phyloP scores from a whole-genome alignment of 2,797 vertebrate species.

The Chelon labrosus region DNA sequence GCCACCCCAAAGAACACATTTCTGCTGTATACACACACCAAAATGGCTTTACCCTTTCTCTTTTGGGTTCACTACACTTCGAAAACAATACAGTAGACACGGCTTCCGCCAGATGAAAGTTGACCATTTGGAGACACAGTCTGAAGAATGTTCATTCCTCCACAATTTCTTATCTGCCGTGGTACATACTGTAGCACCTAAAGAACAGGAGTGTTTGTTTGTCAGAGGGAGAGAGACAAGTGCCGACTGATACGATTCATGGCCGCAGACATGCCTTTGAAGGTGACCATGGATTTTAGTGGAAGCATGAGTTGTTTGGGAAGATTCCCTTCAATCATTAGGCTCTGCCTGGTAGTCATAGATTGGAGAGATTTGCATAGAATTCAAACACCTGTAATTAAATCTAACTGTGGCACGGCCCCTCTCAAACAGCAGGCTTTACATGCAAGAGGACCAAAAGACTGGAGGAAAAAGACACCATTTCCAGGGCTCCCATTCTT shows the following conservation, averaged over 20 bases:
- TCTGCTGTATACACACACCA: conserved; percentile 69
- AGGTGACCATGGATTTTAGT: conserved; percentile 85
- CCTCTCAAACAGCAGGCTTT: conserved; percentile 75
- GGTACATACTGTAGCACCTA: conserved; percentile 29
- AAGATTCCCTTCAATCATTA: conserved; percentile 78
- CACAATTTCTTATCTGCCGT: conserved; percentile 60
- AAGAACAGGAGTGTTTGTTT: conserved; percentile 75
- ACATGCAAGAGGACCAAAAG: conserved; percentile 40
- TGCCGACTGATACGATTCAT: conserved; percentile 66
- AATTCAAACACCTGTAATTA: conserved; percentile 84
- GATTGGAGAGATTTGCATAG: conserved; percentile 81
- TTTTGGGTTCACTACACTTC: conserved; percentile 83
- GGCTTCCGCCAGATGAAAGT: conserved; percentile 80
- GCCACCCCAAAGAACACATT: conserved; percentile 79
- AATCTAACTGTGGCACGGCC: conserved; percentile 81
- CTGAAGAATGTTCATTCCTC: conserved; percentile 78
- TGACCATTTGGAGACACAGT: conserved; percentile 80
- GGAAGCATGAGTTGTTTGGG: conserved; percentile 71
- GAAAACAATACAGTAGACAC: conserved; percentile 78
- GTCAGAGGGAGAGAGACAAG: conserved; percentile 49
- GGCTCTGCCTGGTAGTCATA: conserved; percentile 78
- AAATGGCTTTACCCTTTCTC: conserved; percentile 84
- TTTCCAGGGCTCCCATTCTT: conserved; percentile 80
- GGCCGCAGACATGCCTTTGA: conserved; percentile 74
- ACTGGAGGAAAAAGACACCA: conserved; percentile 35